A percentile compares a stretch with the other conserved stretches of the same genome.
Evolutionary conservation across 2,888 invertebrate genomes (phyloP).

Genomic region (Pyrrhosoma nymphula): DNA sequence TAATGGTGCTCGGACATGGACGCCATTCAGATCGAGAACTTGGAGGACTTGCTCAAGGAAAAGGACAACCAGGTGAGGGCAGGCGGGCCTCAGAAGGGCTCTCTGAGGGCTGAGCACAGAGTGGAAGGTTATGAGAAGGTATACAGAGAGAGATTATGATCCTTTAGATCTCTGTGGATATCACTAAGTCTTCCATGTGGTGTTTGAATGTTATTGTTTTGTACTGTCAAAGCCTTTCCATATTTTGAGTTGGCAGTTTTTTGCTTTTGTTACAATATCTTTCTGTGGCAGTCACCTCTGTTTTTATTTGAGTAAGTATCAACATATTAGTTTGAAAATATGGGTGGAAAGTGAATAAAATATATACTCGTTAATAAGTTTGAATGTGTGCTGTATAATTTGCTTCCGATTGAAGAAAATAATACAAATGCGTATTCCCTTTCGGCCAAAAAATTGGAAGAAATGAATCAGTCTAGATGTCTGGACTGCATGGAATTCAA

Average conservation of each 20-base stretch:
- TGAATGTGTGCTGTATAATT: not conserved
- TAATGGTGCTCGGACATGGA: not conserved
- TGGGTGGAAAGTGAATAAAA: not conserved
- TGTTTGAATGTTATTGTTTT: conserved; percentile 48
- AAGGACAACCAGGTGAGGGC: conserved; percentile 91
- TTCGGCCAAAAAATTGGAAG: not conserved
- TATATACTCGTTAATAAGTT: not conserved
- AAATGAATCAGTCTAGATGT: not conserved
- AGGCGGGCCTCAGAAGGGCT: conserved; percentile 67
- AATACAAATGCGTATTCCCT: not conserved
- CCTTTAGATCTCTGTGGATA: conserved; percentile 64
- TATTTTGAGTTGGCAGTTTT: conserved; percentile 35
- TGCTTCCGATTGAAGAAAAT: not conserved
- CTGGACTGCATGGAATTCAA: not conserved
- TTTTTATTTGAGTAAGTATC: conserved; percentile 22
- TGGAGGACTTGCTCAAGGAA: conserved; percentile 97
- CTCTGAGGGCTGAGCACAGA: conserved; percentile 64
- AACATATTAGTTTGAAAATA: not conserved
- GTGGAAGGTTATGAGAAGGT: conserved; percentile 67
- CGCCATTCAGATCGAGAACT: conserved; percentile 91
- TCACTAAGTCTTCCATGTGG: conserved; percentile 57
- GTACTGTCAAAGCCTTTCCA: conserved; percentile 49
- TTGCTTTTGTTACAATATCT: conserved; percentile 31
- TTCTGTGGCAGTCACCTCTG: conserved; percentile 17
- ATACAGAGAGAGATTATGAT: conserved; percentile 43